These are phyloP conservation scores for Edolisoma coerulescens DNA, from an alignment of 2,113 vertebrate species.

Conservation along the genomic window DNA sequence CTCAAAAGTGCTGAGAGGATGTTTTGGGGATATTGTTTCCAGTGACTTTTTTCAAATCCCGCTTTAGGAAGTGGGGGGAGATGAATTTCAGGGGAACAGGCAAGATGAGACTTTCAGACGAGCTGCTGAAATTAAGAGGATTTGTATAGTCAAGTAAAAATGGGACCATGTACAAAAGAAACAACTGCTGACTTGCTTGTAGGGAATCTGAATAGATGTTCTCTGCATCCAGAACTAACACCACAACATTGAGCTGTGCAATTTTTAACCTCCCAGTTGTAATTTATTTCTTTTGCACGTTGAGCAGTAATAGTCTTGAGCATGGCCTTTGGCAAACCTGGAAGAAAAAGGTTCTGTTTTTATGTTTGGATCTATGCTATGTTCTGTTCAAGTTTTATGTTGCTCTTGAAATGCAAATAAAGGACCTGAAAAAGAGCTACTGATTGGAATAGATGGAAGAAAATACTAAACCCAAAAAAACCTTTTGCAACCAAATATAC, in stretches of 20 bases:
- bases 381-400: background rate
- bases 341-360: background rate
- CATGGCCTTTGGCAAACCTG: background rate
- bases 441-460: background rate
- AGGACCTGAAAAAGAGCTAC: background rate
- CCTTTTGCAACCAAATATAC: background rate
- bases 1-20: background rate
- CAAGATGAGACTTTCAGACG: conserved; percentile 29
- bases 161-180: conserved; percentile 18
- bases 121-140: conserved; percentile 46
- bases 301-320: background rate
- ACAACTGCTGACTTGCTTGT: conserved; percentile 45
- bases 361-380: background rate
- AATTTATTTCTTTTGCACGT: background rate
- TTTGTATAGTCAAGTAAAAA: conserved; percentile 42
- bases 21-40: conserved; percentile 6
- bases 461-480: background rate
- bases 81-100: conserved; percentile 23
- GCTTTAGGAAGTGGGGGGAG: background rate
- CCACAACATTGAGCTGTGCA: background rate
- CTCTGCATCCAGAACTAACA: conserved; percentile 32
- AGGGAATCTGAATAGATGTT: background rate
- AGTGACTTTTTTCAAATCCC: background rate
- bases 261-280: conserved; percentile 2
- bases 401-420: conserved; percentile 25